Evolutionary conservation across 2,797 vertebrate species (phyloP), one percentile per base, ranked within the genome.

Genomic region (Malurus leucopterus): DNA sequence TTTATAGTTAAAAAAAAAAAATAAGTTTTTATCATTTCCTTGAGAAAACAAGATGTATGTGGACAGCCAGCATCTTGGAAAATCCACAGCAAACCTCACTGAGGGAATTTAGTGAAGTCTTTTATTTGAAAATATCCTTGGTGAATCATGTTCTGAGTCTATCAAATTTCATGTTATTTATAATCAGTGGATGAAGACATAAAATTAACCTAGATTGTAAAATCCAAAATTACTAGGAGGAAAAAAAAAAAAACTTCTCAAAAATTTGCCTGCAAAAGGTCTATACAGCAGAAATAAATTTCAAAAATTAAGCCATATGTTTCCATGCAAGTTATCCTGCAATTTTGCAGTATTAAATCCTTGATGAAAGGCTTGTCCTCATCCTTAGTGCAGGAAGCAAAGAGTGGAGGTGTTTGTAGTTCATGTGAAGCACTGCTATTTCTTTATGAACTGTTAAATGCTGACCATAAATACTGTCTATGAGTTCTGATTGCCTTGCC

Each of bases 401-500:
- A 63, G 32, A 17, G 15, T 2, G 4, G 40, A 40, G 22, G 7
- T 2, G 1, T 34, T 91, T 87, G 32, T 55, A 46, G 47, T 43
- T 30, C 0, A 1, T 11, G 8, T 59, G 36, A 64, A 65, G 5
- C 27, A n/a, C 68, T 0, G 0, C 15, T 91, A 8, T 84, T 85
- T 43, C 34, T 90, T 88, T 62, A 59, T 7, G 2, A 38, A 15
- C 29, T 55, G 24, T 43, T 67, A 68, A 83, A 74, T 32, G 8
- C 40, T 64, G 41, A 29, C 36, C 17, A 11, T 59, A 77, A 93
- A 68, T 73, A 34, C 55, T 57, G 20, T 26, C 21, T 47, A 13
- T 69, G 65, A 6, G 32, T 86, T 84, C 76, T 59, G 71, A 63
- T 92, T 78, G 55, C 41, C 91, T 92, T 78, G 55, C 41, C 91